These are phyloP conservation scores for Drosophila carrolli DNA, from an alignment of 1,140 invertebrate species.

Conservation along the genomic window DNA sequence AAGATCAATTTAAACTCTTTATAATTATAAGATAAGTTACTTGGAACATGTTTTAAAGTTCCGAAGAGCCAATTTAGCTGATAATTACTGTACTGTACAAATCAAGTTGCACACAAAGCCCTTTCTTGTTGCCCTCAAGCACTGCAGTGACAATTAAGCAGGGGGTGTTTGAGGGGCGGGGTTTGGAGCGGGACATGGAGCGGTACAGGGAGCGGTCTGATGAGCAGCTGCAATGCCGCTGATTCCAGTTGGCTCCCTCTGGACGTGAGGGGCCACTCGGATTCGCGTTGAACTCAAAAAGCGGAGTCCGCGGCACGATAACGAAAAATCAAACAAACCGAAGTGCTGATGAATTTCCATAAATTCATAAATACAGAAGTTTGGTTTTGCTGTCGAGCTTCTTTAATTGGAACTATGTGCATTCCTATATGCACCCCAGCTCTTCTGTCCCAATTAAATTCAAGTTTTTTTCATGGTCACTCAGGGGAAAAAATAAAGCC, in stretches of 20 bases:
- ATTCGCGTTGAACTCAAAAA: constrained; percentile 38
- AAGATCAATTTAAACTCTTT: no score
- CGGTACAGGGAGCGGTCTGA: background rate
- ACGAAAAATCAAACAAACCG: constrained; percentile 69
- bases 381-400: constrained; percentile 34
- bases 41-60: no score
- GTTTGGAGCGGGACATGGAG: background rate
- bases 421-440: background rate
- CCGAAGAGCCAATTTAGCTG: no score
- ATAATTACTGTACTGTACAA: constrained; percentile 38
- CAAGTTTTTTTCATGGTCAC: constrained; percentile 26
- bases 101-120: constrained; percentile 55
- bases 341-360: constrained; percentile 56
- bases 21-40: no score
- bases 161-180: background rate
- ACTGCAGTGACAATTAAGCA: constrained; percentile 58
- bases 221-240: constrained; percentile 25
- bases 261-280: constrained; percentile 26
- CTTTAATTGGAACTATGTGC: constrained; percentile 50
- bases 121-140: constrained; percentile 30
- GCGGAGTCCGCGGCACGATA: constrained; percentile 31
- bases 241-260: constrained; percentile 28
- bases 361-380: constrained; percentile 62
- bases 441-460: background rate
- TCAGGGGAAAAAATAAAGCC: background rate